Base-by-base conservation (phyloP, 1,140 invertebrate species). In the Eciton burchellii region DNA sequence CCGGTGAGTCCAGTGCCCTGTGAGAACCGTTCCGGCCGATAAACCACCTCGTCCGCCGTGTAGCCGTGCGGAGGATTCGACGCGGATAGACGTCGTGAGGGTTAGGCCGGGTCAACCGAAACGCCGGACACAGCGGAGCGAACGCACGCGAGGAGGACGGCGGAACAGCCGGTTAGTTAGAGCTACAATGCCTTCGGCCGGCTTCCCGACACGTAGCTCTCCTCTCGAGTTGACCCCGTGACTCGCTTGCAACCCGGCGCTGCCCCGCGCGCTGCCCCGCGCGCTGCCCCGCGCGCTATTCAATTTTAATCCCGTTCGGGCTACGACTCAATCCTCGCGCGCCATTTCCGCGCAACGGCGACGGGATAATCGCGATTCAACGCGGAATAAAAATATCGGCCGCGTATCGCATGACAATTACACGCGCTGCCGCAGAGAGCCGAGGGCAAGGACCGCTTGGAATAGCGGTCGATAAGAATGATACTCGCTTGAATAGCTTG, bases 91-190 rank as follows among this genome's bases (percentile, higher is more conserved):
- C 87, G 85, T 88, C 86, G 85, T 84, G 74, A 73, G 84, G 87
- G 87, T 88, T 88, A 88, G 86, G 66, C 57, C 72, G 86, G 87
- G 87, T 88, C 87, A 88, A 88, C 87, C 83, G 86, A 88, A 88
- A 88, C 87, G 86, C 87, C 79, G 83, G 83, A 87, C 86, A 88
- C 87, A 83, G 87, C 77, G 43, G 72, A 49, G 65, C 72, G 79
- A 81, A 85, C 87, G 85, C 87, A 88, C 86, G 87, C 87, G 85
- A 88, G 63, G 77, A 84, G 73, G 49, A 66, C 65, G 52, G 57
- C 66, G 41, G 84, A 47, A 41, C 57, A 63, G 72, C 68, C 35
- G 66, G 82, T 83, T 73, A 73, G 54, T 57, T 84, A 66, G 52
- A 54, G 66, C 43, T 71, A 72, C 79, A 73, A 60, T 81, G 79